phyloP scores from a whole-genome alignment of 2,113 vertebrate genomes.

The Ptyas mucosa region DNA sequence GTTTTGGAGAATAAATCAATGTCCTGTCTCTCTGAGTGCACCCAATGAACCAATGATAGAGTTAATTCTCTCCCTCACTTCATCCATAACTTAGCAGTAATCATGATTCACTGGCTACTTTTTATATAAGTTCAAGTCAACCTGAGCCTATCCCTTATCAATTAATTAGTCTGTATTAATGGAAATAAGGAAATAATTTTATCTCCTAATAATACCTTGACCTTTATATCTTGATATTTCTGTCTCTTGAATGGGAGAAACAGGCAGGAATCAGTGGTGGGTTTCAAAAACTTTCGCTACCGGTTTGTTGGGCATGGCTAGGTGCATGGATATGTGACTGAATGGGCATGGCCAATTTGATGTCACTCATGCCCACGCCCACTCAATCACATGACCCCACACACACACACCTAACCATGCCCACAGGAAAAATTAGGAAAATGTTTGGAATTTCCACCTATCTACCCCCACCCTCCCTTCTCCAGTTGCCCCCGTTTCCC shows the following conservation, averaged over 20 bases:
- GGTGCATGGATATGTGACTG: too few species aligned
- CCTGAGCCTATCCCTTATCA: neutral
- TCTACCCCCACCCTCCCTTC: too few species aligned
- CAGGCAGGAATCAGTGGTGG: too few species aligned
- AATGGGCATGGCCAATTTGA: too few species aligned
- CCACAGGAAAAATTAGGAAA: too few species aligned
- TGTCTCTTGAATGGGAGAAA: neutral
- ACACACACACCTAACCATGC: too few species aligned
- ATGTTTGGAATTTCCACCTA: too few species aligned
- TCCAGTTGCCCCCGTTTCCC: too few species aligned
- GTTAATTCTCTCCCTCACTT: neutral
- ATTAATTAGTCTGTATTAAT: neutral
- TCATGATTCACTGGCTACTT: neutral
- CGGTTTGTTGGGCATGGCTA: too few species aligned
- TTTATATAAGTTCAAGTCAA: neutral
- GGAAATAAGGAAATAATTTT: neutral
- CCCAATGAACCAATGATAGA: neutral
- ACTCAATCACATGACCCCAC: too few species aligned
- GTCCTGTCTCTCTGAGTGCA: neutral
- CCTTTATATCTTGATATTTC: neutral
- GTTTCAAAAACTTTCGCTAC: too few species aligned
- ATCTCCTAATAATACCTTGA: neutral
- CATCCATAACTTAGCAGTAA: neutral
- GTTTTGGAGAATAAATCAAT: neutral
- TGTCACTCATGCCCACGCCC: too few species aligned